Evolutionary conservation across 2,113 vertebrate genomes (phyloP), one percentile per base, ranked within the genome.

Genomic region (Cebidichthys violaceus): DNA sequence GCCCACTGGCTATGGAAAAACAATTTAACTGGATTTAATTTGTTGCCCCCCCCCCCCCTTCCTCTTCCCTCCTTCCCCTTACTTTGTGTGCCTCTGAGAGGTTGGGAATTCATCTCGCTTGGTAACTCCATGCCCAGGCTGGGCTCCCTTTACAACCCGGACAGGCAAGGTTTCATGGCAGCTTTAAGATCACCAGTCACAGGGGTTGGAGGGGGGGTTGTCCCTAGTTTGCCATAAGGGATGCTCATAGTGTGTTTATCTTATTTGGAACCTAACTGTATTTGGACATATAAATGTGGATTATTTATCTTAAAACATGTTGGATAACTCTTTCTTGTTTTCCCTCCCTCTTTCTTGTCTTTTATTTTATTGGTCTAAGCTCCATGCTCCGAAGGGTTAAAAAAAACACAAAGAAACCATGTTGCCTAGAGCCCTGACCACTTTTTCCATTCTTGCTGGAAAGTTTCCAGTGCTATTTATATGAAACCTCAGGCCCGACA

Each of bases 1-100:
- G 79, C 93, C 94, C 91, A 92, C 92, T 91, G 91, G 94, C 94
- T 91, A 94, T 94, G 93, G 94, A 94, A 94, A 95, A 95, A 95
- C 94, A 92, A 93, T 94, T 95, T 94, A 92, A 90, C 93, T 93
- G 92, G 92, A 88, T 93, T 94, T 94, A 93, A 94, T 94, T 93
- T 92, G 89, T 89, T 71, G 55, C 87, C 78, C 83, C 65, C 70
- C 35, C 62, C 67, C 47, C 75, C 39, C 59, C 73, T 60, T 77
- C 52, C 70, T 69, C 74, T 76, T 54, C 43, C 82, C 67, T 76
- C 82, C 55, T 69, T 74, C 71, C 86, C 66, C 72, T 79, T 80
- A 14, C 54, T 76, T 85, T 88, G 84, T 90, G 81, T 60, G 85
- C 70, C 83, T 92, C 84, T 81, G 86, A 90, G 91, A 91, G 77